Evolutionary conservation across 2,888 invertebrate species (phyloP).

Genomic region (Drosophila yooni): DNA sequence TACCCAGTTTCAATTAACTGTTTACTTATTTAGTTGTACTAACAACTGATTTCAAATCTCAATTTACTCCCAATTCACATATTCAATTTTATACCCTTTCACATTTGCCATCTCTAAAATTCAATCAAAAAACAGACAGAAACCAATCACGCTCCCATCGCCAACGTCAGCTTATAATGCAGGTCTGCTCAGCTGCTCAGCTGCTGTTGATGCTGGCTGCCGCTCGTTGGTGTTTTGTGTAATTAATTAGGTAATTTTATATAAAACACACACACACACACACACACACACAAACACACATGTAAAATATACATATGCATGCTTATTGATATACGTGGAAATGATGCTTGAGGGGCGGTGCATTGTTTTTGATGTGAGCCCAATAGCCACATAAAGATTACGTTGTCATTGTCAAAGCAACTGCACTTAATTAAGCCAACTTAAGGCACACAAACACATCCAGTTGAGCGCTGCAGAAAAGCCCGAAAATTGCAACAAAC

Average conservation of each 20-base stretch:
- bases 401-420: slow-evolving; percentile 73
- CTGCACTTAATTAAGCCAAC: slow-evolving; percentile 78
- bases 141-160: slow-evolving; percentile 42
- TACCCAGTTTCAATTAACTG: neutral
- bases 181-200: slow-evolving; percentile 7
- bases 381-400: slow-evolving; percentile 65
- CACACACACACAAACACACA: neutral
- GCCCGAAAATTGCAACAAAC: slow-evolving; percentile 39
- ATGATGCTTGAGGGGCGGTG: slow-evolving; percentile 50
- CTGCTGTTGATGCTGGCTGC: slow-evolving; percentile 20
- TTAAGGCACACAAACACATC: slow-evolving; percentile 45
- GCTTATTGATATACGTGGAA: slow-evolving; percentile 16
- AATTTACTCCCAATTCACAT: neutral
- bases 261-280: slow-evolving; percentile 19
- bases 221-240: slow-evolving; percentile 59
- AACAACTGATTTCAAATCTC: neutral
- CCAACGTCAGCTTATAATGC: slow-evolving; percentile 8
- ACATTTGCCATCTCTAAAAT: neutral
- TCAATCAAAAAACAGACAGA: neutral
- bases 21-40: neutral
- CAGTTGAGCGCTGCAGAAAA: slow-evolving; percentile 9
- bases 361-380: slow-evolving; percentile 55
- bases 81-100: neutral
- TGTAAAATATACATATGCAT: slow-evolving; percentile 14
- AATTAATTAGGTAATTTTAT: slow-evolving; percentile 77